Base-by-base conservation (phyloP, 2,113 vertebrate genomes). In the Ceratotherium simum region DNA sequence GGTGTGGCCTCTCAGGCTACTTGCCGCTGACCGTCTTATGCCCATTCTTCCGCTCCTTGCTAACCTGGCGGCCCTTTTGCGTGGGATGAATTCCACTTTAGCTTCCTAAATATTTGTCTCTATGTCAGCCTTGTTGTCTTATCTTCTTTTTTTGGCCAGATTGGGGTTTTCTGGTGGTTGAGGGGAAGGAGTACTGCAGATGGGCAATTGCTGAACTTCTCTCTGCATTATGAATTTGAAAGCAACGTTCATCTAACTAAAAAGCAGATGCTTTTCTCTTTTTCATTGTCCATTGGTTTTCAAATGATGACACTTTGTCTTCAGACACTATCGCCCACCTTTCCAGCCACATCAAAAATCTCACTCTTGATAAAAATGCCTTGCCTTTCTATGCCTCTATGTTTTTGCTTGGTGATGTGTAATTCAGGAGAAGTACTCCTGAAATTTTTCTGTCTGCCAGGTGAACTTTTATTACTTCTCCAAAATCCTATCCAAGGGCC, bases 201-300 rank as follows among this genome's bases (percentile, higher is more conserved):
- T 73, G 51, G 64, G 21, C 58, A 84, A 46, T 51, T 75, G 48
- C 20, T 97, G 86, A 90, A 48, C n/a, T 93, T 93, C 36, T 92
- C 20, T 70, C 69, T 65, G 51, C 0, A 33, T 48, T 90, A n/a
- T 54, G 65, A n/a, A 75, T 81, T 85, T 84, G 58, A 93, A 90
- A 75, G 23, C 67, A 82, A 69, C 13, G 13, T 62, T 86, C 16
- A 80, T 12, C n/a, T 91, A 67, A 78, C 14, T 58, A 36, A 60
- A 67, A 78, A 70, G 27, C 42, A 54, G 29, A 31, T 90, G 5
- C 3, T 79, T 93, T 79, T 80, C n/a, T 46, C 39, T 60, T 94
- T n/a, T 39, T 56, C 25, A 20, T 27, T 11, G 42, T 33, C 20
- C n/a, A 56, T 27, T 48, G 46, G n/a, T 72, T 90, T 78, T 65